Percentiles rank a stretch among this genome's conserved stretches.
These are phyloP conservation scores for Colletes gigas DNA, from an alignment of 1,140 invertebrate species.

Conservation along the genomic window DNA sequence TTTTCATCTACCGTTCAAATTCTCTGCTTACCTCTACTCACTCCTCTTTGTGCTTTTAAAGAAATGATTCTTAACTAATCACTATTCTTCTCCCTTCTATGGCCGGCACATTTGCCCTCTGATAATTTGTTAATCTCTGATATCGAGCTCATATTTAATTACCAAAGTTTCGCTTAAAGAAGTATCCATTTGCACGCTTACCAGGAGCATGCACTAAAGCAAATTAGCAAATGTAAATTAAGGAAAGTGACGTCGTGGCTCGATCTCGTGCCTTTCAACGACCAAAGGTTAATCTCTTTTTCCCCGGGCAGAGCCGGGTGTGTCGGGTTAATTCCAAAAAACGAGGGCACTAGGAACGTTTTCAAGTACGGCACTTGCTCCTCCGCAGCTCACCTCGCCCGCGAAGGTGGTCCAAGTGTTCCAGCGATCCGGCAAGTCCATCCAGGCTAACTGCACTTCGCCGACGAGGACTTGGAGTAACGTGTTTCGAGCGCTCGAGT, in stretches of 20 bases:
- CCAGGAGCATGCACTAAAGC: not conserved
- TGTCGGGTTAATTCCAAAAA: slow-evolving; percentile 13
- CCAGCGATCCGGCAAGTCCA: slow-evolving; percentile 30
- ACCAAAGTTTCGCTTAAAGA: too few species aligned
- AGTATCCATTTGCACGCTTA: too few species aligned
- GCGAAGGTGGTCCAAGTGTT: slow-evolving; percentile 10
- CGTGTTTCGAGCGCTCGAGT: slow-evolving; percentile 30
- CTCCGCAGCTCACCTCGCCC: not conserved
- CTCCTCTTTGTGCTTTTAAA: too few species aligned
- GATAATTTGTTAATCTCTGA: too few species aligned
- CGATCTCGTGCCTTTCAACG: not conserved
- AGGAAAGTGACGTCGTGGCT: not conserved
- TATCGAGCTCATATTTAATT: too few species aligned
- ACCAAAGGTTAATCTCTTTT: not conserved
- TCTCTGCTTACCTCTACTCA: too few species aligned
- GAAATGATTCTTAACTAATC: too few species aligned
- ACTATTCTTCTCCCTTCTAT: too few species aligned
- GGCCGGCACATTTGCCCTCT: too few species aligned
- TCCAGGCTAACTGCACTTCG: slow-evolving; percentile 47
- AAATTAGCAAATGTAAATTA: slow-evolving; percentile 25
- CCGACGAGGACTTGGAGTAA: slow-evolving; percentile 34
- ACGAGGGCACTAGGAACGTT: slow-evolving; percentile 10
- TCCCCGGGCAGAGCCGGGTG: too few species aligned
- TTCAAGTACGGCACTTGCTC: not conserved
- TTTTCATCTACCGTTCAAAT: too few species aligned